Percentiles rank a stretch among this genome's conserved stretches.
Conservation (phyloP, 1,140 invertebrate genomes). For the Paraescarpia echinospica region DNA sequence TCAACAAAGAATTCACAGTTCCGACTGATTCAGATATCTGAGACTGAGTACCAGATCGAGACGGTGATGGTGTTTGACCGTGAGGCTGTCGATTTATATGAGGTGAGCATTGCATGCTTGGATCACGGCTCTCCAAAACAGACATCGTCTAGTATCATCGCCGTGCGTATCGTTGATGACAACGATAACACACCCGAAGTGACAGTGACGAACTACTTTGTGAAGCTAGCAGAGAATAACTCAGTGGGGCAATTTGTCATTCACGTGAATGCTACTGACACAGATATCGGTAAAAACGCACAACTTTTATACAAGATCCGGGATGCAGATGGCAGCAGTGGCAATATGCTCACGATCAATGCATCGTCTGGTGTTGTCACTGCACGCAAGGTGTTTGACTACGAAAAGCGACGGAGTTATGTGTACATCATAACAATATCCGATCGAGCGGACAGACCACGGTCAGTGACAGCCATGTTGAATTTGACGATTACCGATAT, state of each 20-base stretch:
- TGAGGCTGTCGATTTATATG: slow-evolving; percentile 28
- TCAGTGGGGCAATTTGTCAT: slow-evolving; percentile 34
- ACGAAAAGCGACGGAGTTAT: slow-evolving; percentile 35
- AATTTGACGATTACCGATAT: slow-evolving; percentile 19
- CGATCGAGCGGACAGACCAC: slow-evolving; percentile 31
- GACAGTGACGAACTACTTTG: slow-evolving; percentile 27
- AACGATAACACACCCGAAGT: slow-evolving; percentile 30
- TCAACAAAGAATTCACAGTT: slow-evolving; percentile 37
- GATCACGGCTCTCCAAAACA: slow-evolving; percentile 43
- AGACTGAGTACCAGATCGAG: slow-evolving; percentile 42
- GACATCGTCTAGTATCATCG: slow-evolving; percentile 30
- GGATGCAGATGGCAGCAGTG: slow-evolving; percentile 37
- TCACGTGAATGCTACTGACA: slow-evolving; percentile 44
- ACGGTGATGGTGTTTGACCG: slow-evolving; percentile 36
- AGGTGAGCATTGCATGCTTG: slow-evolving; percentile 36
- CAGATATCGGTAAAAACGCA: slow-evolving; percentile 40
- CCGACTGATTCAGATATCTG: slow-evolving; percentile 35
- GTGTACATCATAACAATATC: slow-evolving; percentile 34
- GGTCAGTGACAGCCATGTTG: slow-evolving; percentile 34
- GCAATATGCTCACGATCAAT: slow-evolving; percentile 34
- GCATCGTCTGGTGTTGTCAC: slow-evolving; percentile 32
- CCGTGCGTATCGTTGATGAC: slow-evolving; percentile 27
- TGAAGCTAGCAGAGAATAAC: slow-evolving; percentile 41
- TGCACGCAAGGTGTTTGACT: slow-evolving; percentile 34
- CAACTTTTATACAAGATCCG: slow-evolving; percentile 37